Evolutionary conservation across 2,888 invertebrate genomes (phyloP), one percentile per base, ranked within the genome.

Genomic region (Diarsia dahlii): DNA sequence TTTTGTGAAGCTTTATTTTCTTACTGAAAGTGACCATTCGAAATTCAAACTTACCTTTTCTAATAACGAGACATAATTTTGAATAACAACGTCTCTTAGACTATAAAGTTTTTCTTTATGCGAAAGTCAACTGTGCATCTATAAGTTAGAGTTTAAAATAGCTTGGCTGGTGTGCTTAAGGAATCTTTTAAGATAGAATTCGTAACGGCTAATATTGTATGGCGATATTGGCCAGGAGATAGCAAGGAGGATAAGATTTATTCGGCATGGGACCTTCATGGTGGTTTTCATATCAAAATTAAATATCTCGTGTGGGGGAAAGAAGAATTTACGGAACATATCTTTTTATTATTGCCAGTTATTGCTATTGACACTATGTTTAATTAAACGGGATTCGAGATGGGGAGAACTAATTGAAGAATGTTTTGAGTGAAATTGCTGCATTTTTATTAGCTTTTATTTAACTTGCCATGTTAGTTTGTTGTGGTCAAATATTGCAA

Each of bases 271-370:
- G 88, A 89, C 91, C 92, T 90, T 94, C 95, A 94, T 92, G 94
- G 94, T 89, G 93, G 92, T 91, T 94, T 92, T 92, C 93, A 92
- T 96, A 96, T 96, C 96, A 95, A 95, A 95, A 96, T 95, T 96
- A 96, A 95, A 96, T 95, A 95, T 96, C 95, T 94, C 84, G 88
- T 15, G 86, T 89, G 91, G 91, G 83, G 83, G 82, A 78, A 77
- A 46, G 18, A 54, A 52, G 89, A 89, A 90, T 90, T 88, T 89
- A 87, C 84, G 87, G 86, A 88, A 87, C 89, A 91, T 91, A 87
- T 88, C 76, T 89, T 89, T 86, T 82, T 80, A 66, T 82, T 89
- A 80, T 81, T 73, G 69, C 68, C 64, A 50, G 78, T 79, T 88
- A 82, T 82, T 80, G 67, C 34, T 80, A 80, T 84, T 86, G 84